These are phyloP conservation scores for Ranitomeya imitator DNA, from an alignment of 2,113 vertebrate genomes.

Conservation along the genomic window DNA sequence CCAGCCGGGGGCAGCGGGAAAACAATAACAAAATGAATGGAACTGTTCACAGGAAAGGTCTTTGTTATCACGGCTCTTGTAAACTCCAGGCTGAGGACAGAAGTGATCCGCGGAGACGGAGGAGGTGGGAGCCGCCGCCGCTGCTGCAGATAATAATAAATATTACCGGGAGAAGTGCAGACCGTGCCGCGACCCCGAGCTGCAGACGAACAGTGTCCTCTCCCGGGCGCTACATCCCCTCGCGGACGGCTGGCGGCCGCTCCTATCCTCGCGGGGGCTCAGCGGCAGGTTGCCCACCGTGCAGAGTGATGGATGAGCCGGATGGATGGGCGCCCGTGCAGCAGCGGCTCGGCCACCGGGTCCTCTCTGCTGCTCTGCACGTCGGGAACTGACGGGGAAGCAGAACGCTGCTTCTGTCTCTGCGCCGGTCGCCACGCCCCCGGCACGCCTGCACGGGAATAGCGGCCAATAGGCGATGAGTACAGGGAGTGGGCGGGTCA, in stretches of 20 bases:
- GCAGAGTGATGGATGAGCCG: slow-evolving; percentile 41
- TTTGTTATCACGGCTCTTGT: slow-evolving; percentile 43
- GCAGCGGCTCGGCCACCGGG: background rate
- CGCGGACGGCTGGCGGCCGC: background rate
- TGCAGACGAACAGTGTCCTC: slow-evolving; percentile 1
- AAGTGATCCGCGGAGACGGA: background rate
- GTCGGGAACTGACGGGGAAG: slow-evolving; percentile 54
- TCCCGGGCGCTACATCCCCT: too few species aligned
- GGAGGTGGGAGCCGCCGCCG: background rate
- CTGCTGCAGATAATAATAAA: slow-evolving; percentile 51
- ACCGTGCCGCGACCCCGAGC: slow-evolving; percentile 11
- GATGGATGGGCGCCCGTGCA: slow-evolving; percentile 14
- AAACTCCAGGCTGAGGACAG: slow-evolving; percentile 31
- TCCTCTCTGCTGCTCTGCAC: slow-evolving; percentile 56
- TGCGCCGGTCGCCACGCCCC: background rate
- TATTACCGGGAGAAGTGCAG: slow-evolving; percentile 32
- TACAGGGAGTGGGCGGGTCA: background rate
- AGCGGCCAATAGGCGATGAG: background rate
- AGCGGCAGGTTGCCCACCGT: background rate
- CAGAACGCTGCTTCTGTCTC: slow-evolving; percentile 38
- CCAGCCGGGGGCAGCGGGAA: slow-evolving; percentile 29
- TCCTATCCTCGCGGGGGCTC: background rate
- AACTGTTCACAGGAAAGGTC: slow-evolving; percentile 33
- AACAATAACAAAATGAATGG: slow-evolving; percentile 37
- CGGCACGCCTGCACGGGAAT: background rate